Percentiles rank a stretch among this genome's conserved stretches.
phyloP scores from a whole-genome alignment of 2,113 vertebrate genomes.

The Mustelus asterias region DNA sequence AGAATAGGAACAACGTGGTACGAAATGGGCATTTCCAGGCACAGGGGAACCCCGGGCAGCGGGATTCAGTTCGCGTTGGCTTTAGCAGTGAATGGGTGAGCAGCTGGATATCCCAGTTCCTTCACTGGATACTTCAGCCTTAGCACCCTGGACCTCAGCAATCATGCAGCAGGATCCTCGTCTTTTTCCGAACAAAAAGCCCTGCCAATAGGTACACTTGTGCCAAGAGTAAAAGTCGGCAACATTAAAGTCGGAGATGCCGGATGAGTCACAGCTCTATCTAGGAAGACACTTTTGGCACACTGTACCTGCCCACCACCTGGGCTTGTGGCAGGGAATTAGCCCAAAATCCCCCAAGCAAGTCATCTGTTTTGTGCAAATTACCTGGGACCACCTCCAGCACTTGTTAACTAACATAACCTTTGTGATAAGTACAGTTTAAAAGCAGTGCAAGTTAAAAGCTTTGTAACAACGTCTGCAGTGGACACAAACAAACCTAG shows the following conservation, averaged over 20 bases:
- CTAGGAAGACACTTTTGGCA: neutral
- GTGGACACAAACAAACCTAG: neutral
- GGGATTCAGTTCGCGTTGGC: neutral
- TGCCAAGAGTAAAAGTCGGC: neutral
- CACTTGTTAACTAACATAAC: neutral
- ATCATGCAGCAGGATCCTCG: neutral
- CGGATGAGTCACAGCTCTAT: neutral
- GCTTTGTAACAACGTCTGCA: neutral
- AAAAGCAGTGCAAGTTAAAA: neutral
- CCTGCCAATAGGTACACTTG: neutral
- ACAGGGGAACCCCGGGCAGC: neutral
- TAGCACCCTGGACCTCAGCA: neutral
- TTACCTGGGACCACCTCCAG: neutral
- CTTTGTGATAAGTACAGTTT: neutral
- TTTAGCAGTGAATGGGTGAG: neutral
- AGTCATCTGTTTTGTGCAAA: neutral
- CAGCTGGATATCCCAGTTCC: neutral
- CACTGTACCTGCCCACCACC: neutral
- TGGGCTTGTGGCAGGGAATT: neutral
- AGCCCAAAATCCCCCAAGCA: neutral
- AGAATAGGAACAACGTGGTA: neutral
- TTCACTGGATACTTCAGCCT: neutral
- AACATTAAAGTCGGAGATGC: neutral
- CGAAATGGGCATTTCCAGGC: neutral
- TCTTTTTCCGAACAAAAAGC: neutral